Base-by-base conservation (phyloP, 2,888 invertebrate genomes). In the Ormyrus thymus region DNA sequence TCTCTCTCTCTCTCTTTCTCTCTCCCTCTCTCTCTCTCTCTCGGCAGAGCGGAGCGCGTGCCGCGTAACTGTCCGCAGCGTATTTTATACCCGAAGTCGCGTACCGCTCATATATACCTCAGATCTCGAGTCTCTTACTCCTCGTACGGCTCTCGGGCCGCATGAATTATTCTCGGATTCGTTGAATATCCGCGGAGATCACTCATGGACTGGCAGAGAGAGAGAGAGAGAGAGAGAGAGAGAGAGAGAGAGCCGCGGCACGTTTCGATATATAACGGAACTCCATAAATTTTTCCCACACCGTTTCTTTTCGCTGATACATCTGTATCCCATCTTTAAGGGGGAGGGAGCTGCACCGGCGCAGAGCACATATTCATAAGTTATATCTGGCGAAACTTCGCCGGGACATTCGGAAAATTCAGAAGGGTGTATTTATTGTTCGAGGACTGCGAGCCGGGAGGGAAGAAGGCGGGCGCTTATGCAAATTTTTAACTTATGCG, bases 121-220 rank as follows among this genome's bases (percentile, higher is more conserved):
- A 29, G 29, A 29, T 11, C 48, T n/a, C 61, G 29, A 48, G 15
- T 6, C 70, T 6, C 70, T n/a, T 10, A 29, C 13, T 9, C 61
- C 7, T 59, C 48, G 11, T 0, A 10, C 7, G 10, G 6, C 8
- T 29, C 29, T 29, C 29, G 4, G 29, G 15, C 82, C 79, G 82
- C 84, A 86, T 85, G 84, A 85, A 86, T 86, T 86, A 85, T 86
- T 87, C 83, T 77, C 79, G 65, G 78, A 84, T 81, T 83, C 82
- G 72, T 76, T 81, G 84, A 85, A 84, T 83, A 83, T 83, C 82
- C 81, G 82, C 83, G 82, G 81, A 84, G 86, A 86, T 86, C 86
- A 84, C 82, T 85, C 84, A 84, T 70, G 59, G 13, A 58, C 10
- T 9, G 55, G 29, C 61, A 51, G 66, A 1, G 43, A 29, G 29